Conservation (phyloP, 1,140 invertebrate species). For the Drosophila arawakana region DNA sequence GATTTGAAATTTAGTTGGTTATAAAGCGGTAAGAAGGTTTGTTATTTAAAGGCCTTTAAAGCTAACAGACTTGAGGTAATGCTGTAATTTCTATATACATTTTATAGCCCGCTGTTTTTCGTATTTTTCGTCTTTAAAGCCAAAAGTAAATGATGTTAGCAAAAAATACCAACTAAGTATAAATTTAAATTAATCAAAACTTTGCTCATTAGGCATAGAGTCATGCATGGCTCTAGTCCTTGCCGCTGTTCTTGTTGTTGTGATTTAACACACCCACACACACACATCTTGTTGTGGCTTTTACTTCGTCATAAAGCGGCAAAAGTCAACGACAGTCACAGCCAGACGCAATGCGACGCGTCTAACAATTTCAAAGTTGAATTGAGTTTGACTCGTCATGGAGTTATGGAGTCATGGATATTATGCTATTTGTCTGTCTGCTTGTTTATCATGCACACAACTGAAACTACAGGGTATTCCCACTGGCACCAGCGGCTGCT, state of each 20-base stretch:
- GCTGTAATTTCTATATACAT: too few species aligned
- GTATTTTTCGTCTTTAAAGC: not conserved
- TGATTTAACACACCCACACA: conserved; percentile 13
- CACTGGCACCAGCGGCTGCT: conserved; percentile 26
- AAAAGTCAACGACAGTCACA: conserved; percentile 65
- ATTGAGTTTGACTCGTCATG: conserved; percentile 59
- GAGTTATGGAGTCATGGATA: too few species aligned
- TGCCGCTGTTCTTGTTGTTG: conserved; percentile 28
- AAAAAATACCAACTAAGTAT: conserved; percentile 1
- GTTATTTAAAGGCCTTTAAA: too few species aligned
- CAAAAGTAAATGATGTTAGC: not conserved
- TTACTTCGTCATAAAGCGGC: conserved; percentile 73
- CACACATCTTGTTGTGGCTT: conserved; percentile 16
- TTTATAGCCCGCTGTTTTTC: not conserved
- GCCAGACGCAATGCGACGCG: conserved; percentile 15
- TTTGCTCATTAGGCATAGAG: conserved; percentile 57
- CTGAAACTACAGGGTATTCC: conserved; percentile 40
- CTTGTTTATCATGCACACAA: conserved; percentile 42
- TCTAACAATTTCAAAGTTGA: conserved; percentile 74
- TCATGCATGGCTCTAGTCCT: conserved; percentile 6
- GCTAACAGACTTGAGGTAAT: too few species aligned
- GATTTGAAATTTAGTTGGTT: too few species aligned
- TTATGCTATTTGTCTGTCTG: conserved; percentile 27
- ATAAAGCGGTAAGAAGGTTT: not conserved
- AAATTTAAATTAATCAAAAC: conserved; percentile 73